phyloP scores from a whole-genome alignment of 2,888 invertebrate species.

The Melanostoma mellinum region DNA sequence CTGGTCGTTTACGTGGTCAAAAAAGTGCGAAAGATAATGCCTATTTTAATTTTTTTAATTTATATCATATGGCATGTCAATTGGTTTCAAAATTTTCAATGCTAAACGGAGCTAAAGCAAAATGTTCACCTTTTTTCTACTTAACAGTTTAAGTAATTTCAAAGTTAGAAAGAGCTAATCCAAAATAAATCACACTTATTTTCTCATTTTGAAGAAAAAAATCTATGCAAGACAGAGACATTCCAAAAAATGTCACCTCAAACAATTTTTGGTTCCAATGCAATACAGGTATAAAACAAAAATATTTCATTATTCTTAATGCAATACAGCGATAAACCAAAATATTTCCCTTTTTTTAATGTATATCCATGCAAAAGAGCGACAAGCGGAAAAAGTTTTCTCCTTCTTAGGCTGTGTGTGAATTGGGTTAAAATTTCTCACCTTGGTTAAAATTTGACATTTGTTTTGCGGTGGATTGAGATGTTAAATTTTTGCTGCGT shows the following conservation, averaged over 20 bases:
- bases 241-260: not conserved
- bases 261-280: conserved; percentile 11
- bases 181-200: conserved; percentile 10
- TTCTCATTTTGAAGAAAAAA: conserved; percentile 4
- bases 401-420: too few relatives aligned
- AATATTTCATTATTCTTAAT: conserved; percentile 5
- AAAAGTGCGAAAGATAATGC: not conserved
- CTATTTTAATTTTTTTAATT: conserved; percentile 6
- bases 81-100: not conserved
- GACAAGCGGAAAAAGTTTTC: conserved; percentile 6
- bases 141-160: conserved; percentile 4
- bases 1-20: not conserved
- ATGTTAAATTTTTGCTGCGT: too few relatives aligned
- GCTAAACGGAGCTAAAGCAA: conserved; percentile 1
- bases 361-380: conserved; percentile 3
- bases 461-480: too few relatives aligned
- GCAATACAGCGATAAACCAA: conserved; percentile 28
- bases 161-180: conserved; percentile 7
- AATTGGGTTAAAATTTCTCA: too few relatives aligned
- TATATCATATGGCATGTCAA: not conserved
- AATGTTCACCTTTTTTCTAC: conserved; percentile 2
- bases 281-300: conserved; percentile 17
- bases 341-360: conserved; percentile 16
- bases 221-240: conserved; percentile 8
- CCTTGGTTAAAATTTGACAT: too few relatives aligned